Evolutionary conservation across 2,888 invertebrate genomes (phyloP), one percentile per base, ranked within the genome.

Genomic region (Petrophora chlorosata): DNA sequence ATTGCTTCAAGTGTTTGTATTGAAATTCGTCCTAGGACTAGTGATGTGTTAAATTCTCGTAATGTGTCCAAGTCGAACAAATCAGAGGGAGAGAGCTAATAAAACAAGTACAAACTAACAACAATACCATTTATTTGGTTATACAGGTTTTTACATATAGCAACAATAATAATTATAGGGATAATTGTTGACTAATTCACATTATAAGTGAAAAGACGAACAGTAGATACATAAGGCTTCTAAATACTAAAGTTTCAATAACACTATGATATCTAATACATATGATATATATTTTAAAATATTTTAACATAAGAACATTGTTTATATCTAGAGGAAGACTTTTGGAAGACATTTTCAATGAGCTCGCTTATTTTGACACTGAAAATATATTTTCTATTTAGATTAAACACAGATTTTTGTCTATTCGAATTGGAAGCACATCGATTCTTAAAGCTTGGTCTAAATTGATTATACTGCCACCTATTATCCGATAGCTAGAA

Each of bases 41-140:
- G n/a, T n/a, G n/a, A n/a, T n/a, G n/a, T n/a, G n/a, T n/a, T n/a
- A n/a, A n/a, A n/a, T n/a, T n/a, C n/a, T n/a, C n/a, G n/a, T n/a
- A n/a, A n/a, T n/a, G n/a, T n/a, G 19, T 7, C 19, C 7, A 19
- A 7, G 19, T 19, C 19, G 1, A 7, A 19, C 19, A 2, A 2
- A 12, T 14, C 2, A 3, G n/a, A 15, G n/a, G 5, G 26, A 2
- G 8, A 12, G 7, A 15, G 12, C 3, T 13, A 79, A 70, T 73
- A 56, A 83, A 81, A 83, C 75, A 22, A 61, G 4, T 16, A 61
- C 44, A 61, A 82, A 70, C 76, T 85, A 87, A 88, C 89, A 90
- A 89, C 87, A 87, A 82, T 82, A 85, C 84, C 86, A 84, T 89
- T 88, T 89, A 89, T 82, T 85, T 82, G 85, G 87, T 79, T 88